These are phyloP conservation scores for Standfussiana lucernea DNA, from an alignment of 2,888 invertebrate species.

Conservation along the genomic window DNA sequence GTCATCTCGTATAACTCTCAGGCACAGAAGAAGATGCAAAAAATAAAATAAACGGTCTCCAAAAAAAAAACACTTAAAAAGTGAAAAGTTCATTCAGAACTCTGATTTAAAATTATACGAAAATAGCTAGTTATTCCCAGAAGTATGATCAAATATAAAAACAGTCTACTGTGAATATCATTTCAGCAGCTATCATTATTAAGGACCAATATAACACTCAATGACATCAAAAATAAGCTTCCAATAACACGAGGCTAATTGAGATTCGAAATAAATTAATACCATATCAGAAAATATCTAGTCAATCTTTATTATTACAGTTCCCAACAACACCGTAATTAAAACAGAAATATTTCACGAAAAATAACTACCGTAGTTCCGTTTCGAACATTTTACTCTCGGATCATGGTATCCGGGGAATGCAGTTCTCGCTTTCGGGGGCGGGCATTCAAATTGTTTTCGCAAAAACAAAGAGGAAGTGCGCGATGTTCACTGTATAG, in stretches of 20 bases:
- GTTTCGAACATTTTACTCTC: slow-evolving; percentile 29
- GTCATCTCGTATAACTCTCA: too few relatives aligned
- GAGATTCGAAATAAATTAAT: not conserved
- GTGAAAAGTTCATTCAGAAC: not conserved
- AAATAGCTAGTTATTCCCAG: not conserved
- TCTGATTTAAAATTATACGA: not conserved
- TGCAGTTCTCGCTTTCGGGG: slow-evolving; percentile 22
- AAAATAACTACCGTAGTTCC: not conserved
- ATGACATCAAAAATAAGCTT: not conserved
- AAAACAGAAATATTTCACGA: slow-evolving; percentile 20
- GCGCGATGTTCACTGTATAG: slow-evolving; percentile 32
- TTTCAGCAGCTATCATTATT: not conserved
- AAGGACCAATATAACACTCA: not conserved
- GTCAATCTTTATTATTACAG: slow-evolving; percentile 6
- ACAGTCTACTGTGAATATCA: not conserved
- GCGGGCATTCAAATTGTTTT: slow-evolving; percentile 48
- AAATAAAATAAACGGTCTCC: too few relatives aligned
- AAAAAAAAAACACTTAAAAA: too few relatives aligned
- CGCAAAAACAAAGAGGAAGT: slow-evolving; percentile 31
- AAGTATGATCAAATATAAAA: not conserved
- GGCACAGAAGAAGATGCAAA: too few relatives aligned
- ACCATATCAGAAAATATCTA: not conserved
- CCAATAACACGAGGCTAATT: not conserved
- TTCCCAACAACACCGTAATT: slow-evolving; percentile 4
- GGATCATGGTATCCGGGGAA: slow-evolving; percentile 21